These are phyloP conservation scores for Sphaeramia orbicularis DNA, from an alignment of 2,797 vertebrate species.

Conservation along the genomic window DNA sequence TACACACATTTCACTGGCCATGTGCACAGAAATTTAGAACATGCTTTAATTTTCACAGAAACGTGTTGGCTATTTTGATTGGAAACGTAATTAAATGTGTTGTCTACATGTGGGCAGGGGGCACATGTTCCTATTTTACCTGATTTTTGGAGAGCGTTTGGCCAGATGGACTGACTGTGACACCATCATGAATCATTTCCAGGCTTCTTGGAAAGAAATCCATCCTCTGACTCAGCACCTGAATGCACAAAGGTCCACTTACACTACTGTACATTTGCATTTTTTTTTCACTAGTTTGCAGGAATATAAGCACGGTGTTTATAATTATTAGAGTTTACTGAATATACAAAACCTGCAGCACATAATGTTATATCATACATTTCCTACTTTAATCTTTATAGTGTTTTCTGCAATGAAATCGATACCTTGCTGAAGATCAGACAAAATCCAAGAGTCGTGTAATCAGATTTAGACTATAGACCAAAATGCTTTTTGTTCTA, in stretches of 20 bases:
- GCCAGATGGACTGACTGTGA: conserved; percentile 7
- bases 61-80: no score
- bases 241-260: neutral
- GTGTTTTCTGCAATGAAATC: no score
- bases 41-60: no score
- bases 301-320: neutral
- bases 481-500: no score
- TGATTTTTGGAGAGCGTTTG: conserved; percentile 18
- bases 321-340: neutral
- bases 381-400: no score
- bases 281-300: neutral
- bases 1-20: no score
- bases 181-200: conserved; percentile 24
- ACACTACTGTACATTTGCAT: neutral
- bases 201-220: conserved; percentile 8
- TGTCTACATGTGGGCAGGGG: neutral
- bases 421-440: no score
- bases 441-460: no score
- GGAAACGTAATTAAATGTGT: neutral
- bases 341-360: no score
- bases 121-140: conserved; percentile 7
- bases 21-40: no score
- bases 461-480: no score
- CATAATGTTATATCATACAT: no score
- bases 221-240: conserved; percentile 22